phyloP scores from a whole-genome alignment of 2,888 invertebrate species.

The Leucozona laternaria region DNA sequence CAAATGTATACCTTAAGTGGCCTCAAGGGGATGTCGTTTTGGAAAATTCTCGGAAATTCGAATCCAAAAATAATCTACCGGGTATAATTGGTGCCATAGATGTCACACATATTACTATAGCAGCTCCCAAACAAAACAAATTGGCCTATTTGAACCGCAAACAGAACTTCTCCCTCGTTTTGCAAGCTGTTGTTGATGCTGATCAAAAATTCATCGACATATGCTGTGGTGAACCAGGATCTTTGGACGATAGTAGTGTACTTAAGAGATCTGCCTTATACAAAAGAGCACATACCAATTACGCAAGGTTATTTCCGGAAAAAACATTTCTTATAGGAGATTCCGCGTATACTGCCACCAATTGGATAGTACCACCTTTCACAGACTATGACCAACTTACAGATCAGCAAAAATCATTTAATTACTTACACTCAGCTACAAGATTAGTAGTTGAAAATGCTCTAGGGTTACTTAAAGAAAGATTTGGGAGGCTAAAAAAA shows the following conservation, averaged over 20 bases:
- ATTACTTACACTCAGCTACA: slow-evolving; percentile 77
- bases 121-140: slow-evolving; percentile 62
- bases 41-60: slow-evolving; percentile 28
- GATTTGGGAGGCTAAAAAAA: slow-evolving; percentile 77
- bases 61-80: slow-evolving; percentile 53
- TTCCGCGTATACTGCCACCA: slow-evolving; percentile 75
- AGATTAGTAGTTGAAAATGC: slow-evolving; percentile 78
- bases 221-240: slow-evolving; percentile 77
- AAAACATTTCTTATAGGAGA: slow-evolving; percentile 58
- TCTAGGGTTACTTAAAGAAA: slow-evolving; percentile 78
- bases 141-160: not conserved
- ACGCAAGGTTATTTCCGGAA: slow-evolving; percentile 26
- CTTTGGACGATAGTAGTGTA: slow-evolving; percentile 77
- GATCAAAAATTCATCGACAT: slow-evolving; percentile 76
- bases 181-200: slow-evolving; percentile 74
- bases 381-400: slow-evolving; percentile 76
- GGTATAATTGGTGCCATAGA: slow-evolving; percentile 76
- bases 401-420: slow-evolving; percentile 77
- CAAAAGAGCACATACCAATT: not conserved
- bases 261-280: slow-evolving; percentile 69
- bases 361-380: slow-evolving; percentile 77
- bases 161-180: not conserved
- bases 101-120: slow-evolving; percentile 75
- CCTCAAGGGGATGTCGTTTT: slow-evolving; percentile 36
- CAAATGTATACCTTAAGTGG: slow-evolving; percentile 25